Evolutionary conservation across 2,113 vertebrate species (phyloP), one percentile per base, ranked within the genome.

Genomic region (Panthera uncia): DNA sequence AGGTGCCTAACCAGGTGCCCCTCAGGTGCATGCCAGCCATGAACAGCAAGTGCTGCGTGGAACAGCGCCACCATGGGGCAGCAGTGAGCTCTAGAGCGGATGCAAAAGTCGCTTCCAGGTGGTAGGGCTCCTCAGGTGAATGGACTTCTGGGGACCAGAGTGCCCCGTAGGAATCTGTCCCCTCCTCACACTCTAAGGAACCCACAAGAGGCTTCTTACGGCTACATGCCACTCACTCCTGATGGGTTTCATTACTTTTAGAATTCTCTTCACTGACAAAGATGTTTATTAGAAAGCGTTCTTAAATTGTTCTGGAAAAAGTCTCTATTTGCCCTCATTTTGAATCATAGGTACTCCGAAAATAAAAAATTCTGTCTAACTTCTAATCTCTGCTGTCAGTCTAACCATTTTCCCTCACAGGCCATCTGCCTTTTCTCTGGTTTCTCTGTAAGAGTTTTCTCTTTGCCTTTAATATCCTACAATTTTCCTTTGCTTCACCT

Each of bases 311-410:
- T 89, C 86, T 52, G 14, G 21, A 73, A 57, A 71, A n/a, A 1
- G 8, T 65, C 55, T 83, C 65, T 38, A 33, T 25, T 11, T 73
- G 16, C 33, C 65, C 18, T 94, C 50, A 50, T 48, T 55, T n/a
- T 55, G 55, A 55, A 66, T 66, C n/a, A 29, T 1, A n/a, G n/a
- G 27, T 83, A 50, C 33, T 61, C 52, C 4, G 25, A 57, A 52
- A 66, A 41, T 66, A 90, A 66, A 95, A 95, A 95, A 95, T 33
- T 45, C 27, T 21, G 83, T 29, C 15, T 66, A n/a, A 45, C 18
- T 50, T 52, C 50, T 27, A n/a, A 41, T 61, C 55, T 83, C 55
- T 27, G 27, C 36, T 45, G 36, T 66, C n/a, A 18, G 1, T 66
- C 55, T 95, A 55, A 52, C n/a, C 45, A 21, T n/a, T 45, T 29